Conservation (phyloP, 1,140 invertebrate species). For the Cyclargus thomasi region DNA sequence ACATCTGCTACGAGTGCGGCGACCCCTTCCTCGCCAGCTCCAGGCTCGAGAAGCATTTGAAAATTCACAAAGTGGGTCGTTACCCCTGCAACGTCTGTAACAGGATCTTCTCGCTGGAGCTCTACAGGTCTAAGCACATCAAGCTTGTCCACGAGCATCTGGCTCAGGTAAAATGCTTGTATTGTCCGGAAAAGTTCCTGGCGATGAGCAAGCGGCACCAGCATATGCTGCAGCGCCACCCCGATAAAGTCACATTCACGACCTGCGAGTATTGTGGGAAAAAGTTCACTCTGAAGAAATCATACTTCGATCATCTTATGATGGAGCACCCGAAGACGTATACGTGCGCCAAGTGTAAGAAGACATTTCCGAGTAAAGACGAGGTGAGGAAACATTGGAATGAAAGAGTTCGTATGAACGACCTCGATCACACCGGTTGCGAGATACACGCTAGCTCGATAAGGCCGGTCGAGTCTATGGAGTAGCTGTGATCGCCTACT, state of each 20-base stretch:
- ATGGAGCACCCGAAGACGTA: slow-evolving; percentile 40
- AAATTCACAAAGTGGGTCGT: slow-evolving; percentile 39
- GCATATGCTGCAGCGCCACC: slow-evolving; percentile 40
- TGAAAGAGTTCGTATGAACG: background rate
- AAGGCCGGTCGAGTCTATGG: too few species aligned
- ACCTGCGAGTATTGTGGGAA: slow-evolving; percentile 52
- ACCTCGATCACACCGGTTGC: slow-evolving; percentile 25
- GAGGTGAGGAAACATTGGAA: slow-evolving; percentile 36
- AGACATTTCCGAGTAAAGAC: slow-evolving; percentile 31
- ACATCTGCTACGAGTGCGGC: slow-evolving; percentile 53
- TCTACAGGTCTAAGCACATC: slow-evolving; percentile 44
- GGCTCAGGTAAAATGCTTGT: slow-evolving; percentile 39
- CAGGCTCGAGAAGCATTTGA: slow-evolving; percentile 44
- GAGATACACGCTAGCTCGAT: too few species aligned
- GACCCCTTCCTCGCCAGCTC: slow-evolving; percentile 43
- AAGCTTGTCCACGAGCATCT: slow-evolving; percentile 36
- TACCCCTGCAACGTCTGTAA: slow-evolving; percentile 43
- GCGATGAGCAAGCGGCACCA: slow-evolving; percentile 34
- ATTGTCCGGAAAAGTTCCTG: slow-evolving; percentile 41
- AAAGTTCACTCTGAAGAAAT: slow-evolving; percentile 40
- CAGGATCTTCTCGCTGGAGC: slow-evolving; percentile 44
- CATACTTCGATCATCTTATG: slow-evolving; percentile 44
- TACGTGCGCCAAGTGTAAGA: slow-evolving; percentile 36
- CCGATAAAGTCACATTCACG: slow-evolving; percentile 36
- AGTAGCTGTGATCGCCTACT: too few species aligned